phyloP scores from a whole-genome alignment of 2,797 vertebrate species.

The Lepidocolaptes lacrymiger region DNA sequence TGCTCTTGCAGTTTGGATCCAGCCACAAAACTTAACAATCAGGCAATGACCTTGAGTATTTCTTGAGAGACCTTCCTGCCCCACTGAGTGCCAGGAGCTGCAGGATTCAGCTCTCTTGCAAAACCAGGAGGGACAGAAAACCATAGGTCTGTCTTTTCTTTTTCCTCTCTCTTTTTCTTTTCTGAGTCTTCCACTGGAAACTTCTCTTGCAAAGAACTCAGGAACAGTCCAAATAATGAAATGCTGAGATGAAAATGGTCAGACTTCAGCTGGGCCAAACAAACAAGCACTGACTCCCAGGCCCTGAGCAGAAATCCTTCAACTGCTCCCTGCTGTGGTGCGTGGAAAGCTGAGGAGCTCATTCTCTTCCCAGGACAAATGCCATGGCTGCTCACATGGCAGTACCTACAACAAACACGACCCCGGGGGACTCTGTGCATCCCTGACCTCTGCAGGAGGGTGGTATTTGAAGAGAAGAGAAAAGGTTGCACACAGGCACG shows the following conservation, averaged over 20 bases:
- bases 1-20: not conserved
- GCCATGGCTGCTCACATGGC: not conserved
- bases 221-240: not conserved
- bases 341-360: not conserved
- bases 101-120: not conserved
- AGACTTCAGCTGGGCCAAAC: not conserved
- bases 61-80: not conserved
- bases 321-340: not conserved
- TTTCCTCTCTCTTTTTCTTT: not conserved
- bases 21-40: not conserved
- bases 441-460: not conserved
- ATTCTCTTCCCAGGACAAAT: not conserved
- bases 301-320: not conserved
- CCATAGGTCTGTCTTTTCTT: not conserved
- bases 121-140: not conserved
- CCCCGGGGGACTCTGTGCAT: not conserved
- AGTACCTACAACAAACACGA: not conserved
- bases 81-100: not conserved
- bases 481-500: accelerated
- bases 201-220: not conserved
- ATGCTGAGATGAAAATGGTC: not conserved
- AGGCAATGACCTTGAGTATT: not conserved
- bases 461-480: not conserved
- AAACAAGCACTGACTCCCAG: accelerated
- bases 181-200: not conserved